phyloP scores from a whole-genome alignment of 2,888 invertebrate genomes.

The Synanthedon vespiformis region DNA sequence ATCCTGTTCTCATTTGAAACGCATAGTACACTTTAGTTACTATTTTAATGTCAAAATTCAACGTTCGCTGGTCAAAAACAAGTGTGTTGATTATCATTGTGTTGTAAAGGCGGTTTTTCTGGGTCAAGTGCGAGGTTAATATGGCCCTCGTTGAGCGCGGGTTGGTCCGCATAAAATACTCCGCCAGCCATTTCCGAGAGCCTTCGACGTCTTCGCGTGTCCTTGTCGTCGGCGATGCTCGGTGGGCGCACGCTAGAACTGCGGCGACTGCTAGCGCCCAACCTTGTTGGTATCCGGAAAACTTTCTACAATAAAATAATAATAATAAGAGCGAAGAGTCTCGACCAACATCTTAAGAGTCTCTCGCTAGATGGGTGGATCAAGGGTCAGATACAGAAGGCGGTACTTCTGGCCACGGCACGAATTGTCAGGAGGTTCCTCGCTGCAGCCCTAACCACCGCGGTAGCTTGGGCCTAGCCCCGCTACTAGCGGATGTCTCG shows the following conservation, averaged over 20 bases:
- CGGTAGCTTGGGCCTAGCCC: too few species aligned
- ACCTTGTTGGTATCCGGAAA: constrained; percentile 40
- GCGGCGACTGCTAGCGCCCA: constrained; percentile 50
- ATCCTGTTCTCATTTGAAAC: too few species aligned
- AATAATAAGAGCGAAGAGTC: too few species aligned
- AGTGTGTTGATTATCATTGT: constrained; percentile 22
- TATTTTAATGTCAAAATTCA: neutral
- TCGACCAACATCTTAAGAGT: too few species aligned
- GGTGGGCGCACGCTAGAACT: constrained; percentile 59
- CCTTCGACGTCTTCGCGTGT: constrained; percentile 51
- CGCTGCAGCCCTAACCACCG: too few species aligned
- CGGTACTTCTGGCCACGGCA: too few species aligned
- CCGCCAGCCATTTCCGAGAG: constrained; percentile 62
- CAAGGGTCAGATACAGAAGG: too few species aligned
- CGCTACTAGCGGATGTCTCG: too few species aligned
- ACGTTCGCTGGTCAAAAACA: too few species aligned
- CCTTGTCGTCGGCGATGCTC: constrained; percentile 50
- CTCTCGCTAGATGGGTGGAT: too few species aligned
- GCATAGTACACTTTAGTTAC: too few species aligned
- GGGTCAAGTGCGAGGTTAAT: constrained; percentile 54
- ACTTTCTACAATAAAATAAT: constrained; percentile 35
- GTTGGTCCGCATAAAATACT: constrained; percentile 57
- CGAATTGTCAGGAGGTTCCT: too few species aligned
- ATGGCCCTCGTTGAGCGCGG: constrained; percentile 32
- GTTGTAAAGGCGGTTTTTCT: constrained; percentile 40